Evolutionary conservation across 2,888 invertebrate species (phyloP).

Genomic region (Pammene aurita): DNA sequence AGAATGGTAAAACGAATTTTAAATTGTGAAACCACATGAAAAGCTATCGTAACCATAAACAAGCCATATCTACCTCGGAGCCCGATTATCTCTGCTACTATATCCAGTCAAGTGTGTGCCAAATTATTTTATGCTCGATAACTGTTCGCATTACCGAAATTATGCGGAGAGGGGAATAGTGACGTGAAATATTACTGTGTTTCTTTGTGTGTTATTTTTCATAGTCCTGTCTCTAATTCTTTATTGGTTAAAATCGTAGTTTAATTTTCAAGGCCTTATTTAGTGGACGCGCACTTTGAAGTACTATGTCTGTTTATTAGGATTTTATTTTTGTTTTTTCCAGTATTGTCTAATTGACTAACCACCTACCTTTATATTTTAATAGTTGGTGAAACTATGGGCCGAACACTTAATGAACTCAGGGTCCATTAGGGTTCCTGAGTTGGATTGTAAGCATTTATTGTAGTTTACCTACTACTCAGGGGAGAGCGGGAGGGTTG

Average conservation of each 20-base stretch:
- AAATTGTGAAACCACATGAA: slow-evolving; percentile 15
- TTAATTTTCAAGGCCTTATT: slow-evolving; percentile 53
- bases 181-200: slow-evolving; percentile 56
- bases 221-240: slow-evolving; percentile 53
- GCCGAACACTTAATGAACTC: too few relatives aligned
- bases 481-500: too few relatives aligned
- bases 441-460: too few relatives aligned
- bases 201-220: slow-evolving; percentile 43
- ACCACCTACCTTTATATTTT: too few relatives aligned
- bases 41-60: neutral
- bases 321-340: neutral
- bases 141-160: slow-evolving; percentile 54
- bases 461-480: too few relatives aligned
- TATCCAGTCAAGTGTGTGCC: slow-evolving; percentile 37
- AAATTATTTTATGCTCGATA: slow-evolving; percentile 42
- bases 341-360: neutral
- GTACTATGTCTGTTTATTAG: slow-evolving; percentile 10
- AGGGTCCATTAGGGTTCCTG: too few relatives aligned
- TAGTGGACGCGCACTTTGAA: slow-evolving; percentile 31
- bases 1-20: neutral
- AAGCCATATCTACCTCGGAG: slow-evolving; percentile 19
- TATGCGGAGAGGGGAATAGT: slow-evolving; percentile 65
- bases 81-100: slow-evolving; percentile 35
- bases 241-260: slow-evolving; percentile 65
- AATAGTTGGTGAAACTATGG: too few relatives aligned